Evolutionary conservation across 2,888 invertebrate genomes (phyloP).

Genomic region (Elaeidobius kamerunicus): DNA sequence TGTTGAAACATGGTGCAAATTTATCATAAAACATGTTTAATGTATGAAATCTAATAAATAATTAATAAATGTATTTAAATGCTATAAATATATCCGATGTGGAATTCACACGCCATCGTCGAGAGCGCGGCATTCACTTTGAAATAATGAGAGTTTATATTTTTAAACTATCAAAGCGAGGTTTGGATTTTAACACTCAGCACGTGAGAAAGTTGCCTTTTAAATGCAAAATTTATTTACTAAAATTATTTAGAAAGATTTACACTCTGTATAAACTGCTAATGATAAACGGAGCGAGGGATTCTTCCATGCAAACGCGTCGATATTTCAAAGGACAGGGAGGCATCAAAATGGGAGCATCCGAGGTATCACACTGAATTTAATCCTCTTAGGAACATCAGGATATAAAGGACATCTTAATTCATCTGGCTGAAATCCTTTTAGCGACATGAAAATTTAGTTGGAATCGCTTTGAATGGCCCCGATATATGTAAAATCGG

Average conservation of each 20-base stretch:
- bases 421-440: conserved; percentile 26
- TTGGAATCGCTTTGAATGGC: conserved; percentile 13
- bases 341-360: conserved; percentile 25
- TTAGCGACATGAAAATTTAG: conserved; percentile 26
- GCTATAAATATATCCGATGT: conserved; percentile 1
- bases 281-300: no score
- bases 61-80: conserved; percentile 17
- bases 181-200: neutral
- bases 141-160: neutral
- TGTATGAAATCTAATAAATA: conserved; percentile 24
- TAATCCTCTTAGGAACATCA: conserved; percentile 30
- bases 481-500: conserved; percentile 12
- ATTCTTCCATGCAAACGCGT: conserved; percentile 2
- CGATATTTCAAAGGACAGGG: conserved; percentile 13
- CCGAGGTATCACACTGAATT: conserved; percentile 32
- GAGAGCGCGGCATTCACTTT: neutral
- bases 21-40: conserved; percentile 23
- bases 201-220: neutral
- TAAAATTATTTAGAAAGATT: neutral
- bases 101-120: conserved; percentile 1
- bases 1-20: conserved; percentile 22
- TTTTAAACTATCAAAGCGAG: neutral
- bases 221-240: neutral
- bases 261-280: no score
- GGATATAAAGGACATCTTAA: conserved; percentile 27